Conservation (phyloP, 2,797 vertebrate species). For the Argya squamiceps region DNA sequence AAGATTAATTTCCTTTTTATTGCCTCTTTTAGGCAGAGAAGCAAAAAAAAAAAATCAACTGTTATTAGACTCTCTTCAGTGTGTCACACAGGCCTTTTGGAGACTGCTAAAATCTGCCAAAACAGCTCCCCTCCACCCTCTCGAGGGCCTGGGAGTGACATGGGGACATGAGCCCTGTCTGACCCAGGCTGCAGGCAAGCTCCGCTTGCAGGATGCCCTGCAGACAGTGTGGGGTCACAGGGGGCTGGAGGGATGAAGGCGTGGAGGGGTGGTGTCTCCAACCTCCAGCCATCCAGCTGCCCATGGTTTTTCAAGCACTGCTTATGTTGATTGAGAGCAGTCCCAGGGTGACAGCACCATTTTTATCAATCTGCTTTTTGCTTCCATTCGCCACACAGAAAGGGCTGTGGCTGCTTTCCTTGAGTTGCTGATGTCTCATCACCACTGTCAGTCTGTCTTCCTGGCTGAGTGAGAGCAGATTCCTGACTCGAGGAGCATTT, state of each 20-base stretch:
- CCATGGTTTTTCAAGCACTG: background rate
- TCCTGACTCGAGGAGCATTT: background rate
- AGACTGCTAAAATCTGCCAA: background rate
- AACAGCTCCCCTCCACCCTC: background rate
- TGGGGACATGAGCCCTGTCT: conserved; percentile 1
- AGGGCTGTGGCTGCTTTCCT: background rate
- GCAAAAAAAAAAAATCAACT: background rate
- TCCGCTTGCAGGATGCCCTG: background rate
- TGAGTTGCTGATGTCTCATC: conserved; percentile 6
- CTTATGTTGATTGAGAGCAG: conserved; percentile 49
- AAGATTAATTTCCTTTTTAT: background rate
- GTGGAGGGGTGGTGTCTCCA: background rate
- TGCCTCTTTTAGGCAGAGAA: background rate
- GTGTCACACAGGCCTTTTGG: background rate
- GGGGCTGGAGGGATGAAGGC: background rate
- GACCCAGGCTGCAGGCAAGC: background rate
- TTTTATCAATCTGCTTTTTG: conserved; percentile 45
- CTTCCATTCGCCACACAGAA: conserved; percentile 27
- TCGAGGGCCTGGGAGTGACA: background rate
- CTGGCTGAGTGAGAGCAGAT: conserved; percentile 6
- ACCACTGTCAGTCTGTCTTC: background rate
- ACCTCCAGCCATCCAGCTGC: background rate
- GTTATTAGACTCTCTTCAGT: background rate
- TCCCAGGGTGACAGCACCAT: background rate
- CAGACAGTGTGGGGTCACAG: background rate